Percentiles rank a stretch among this genome's conserved stretches.
Evolutionary conservation across 2,888 invertebrate genomes (phyloP).

Genomic region (Nymphalis urticae): DNA sequence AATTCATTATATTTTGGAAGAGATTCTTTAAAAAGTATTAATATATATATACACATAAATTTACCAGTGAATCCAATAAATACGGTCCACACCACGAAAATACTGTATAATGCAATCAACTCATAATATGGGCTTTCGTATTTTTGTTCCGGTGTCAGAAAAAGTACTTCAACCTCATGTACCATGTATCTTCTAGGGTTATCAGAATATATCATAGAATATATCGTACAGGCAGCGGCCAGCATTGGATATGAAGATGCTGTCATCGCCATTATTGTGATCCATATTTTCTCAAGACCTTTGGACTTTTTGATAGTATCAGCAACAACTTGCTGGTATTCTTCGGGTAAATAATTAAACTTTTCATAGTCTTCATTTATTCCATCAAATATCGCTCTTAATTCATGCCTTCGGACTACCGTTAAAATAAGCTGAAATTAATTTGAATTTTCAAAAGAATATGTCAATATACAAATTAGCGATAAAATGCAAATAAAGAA

Average conservation of each 20-base stretch:
- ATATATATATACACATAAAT: neutral
- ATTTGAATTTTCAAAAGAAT: neutral
- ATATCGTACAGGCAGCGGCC: conserved; percentile 35
- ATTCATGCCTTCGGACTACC: conserved; percentile 36
- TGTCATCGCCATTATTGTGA: conserved; percentile 21
- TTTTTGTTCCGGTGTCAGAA: conserved; percentile 34
- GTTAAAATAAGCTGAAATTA: conserved; percentile 35
- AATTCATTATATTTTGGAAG: too few relatives aligned
- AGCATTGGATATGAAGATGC: conserved; percentile 33
- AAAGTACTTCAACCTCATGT: conserved; percentile 36
- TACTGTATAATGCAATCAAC: conserved; percentile 31
- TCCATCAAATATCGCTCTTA: conserved; percentile 34
- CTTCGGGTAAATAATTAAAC: conserved; percentile 37
- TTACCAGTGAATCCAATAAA: conserved; percentile 39
- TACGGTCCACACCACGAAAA: conserved; percentile 27
- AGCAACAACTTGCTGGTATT: conserved; percentile 27
- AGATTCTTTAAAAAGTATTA: neutral
- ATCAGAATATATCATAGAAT: conserved; percentile 36
- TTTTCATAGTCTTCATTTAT: conserved; percentile 38
- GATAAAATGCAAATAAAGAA: too few relatives aligned
- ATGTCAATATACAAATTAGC: too few relatives aligned
- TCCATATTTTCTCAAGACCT: conserved; percentile 38
- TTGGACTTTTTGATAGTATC: conserved; percentile 35
- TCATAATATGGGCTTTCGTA: conserved; percentile 41
- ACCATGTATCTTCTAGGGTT: conserved; percentile 40